phyloP scores from a whole-genome alignment of 2,888 invertebrate species.

The Lasius fuliginosus region DNA sequence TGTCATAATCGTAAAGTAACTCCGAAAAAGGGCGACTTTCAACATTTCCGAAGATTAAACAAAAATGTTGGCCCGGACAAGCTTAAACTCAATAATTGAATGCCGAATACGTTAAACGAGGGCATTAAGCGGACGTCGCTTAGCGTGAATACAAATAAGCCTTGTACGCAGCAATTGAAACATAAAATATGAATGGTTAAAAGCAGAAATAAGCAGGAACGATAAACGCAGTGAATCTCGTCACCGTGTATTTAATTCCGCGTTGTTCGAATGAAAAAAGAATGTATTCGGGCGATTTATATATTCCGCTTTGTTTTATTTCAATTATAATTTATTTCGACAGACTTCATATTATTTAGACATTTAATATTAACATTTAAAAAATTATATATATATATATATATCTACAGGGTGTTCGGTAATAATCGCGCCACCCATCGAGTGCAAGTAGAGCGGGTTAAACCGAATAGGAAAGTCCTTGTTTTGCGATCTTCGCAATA shows the following conservation, averaged over 20 bases:
- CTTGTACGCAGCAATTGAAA: conserved; percentile 29
- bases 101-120: conserved; percentile 60
- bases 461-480: too few species aligned
- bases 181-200: conserved; percentile 40
- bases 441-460: too few species aligned
- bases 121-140: conserved; percentile 30
- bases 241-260: conserved; percentile 12
- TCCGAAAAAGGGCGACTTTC: conserved; percentile 64
- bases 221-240: conserved; percentile 26
- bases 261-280: neutral
- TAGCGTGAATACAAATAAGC: conserved; percentile 32
- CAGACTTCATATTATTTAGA: neutral
- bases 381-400: neutral
- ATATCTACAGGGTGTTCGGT: too few species aligned
- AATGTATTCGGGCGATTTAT: neutral
- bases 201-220: neutral
- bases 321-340: neutral
- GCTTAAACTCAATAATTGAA: conserved; percentile 68
- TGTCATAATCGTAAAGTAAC: conserved; percentile 75
- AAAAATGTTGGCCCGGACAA: conserved; percentile 48
- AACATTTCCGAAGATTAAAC: conserved; percentile 53
- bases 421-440: too few species aligned
- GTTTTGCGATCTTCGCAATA: too few species aligned
- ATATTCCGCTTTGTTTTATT: neutral
- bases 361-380: neutral